Percentiles rank a stretch among this genome's conserved stretches.
These are phyloP conservation scores for Dichetophora obliterata DNA, from an alignment of 2,888 invertebrate species.

Conservation along the genomic window DNA sequence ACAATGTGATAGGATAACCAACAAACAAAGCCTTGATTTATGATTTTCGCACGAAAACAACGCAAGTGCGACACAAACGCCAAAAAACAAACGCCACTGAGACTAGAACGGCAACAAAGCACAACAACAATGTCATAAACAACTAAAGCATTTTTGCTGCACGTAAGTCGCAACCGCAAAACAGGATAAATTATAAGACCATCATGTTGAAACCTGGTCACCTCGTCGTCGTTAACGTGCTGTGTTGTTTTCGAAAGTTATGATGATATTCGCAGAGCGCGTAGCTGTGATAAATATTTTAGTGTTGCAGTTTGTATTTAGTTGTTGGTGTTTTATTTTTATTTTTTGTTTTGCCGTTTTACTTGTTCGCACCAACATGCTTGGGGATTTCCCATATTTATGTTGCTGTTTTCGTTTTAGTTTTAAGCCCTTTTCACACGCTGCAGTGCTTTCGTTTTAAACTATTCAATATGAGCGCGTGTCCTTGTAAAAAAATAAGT, in stretches of 20 bases:
- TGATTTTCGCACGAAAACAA: conserved; percentile 11
- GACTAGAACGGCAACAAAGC: neutral
- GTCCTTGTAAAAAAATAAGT: too few relatives aligned
- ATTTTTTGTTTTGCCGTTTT: too few relatives aligned
- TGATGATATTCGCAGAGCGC: neutral
- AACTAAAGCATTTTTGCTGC: neutral
- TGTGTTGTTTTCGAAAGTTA: neutral
- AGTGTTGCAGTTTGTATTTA: conserved; percentile 7
- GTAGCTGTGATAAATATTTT: conserved; percentile 23
- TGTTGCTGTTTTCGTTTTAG: neutral
- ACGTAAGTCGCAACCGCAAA: conserved; percentile 3
- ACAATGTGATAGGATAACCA: conserved; percentile 4
- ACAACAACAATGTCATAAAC: neutral
- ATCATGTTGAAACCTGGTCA: conserved; percentile 23
- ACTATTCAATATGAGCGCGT: too few relatives aligned
- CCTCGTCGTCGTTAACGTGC: neutral
- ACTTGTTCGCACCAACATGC: neutral
- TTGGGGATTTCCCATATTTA: neutral
- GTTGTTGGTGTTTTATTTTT: neutral
- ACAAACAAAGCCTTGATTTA: conserved; percentile 31
- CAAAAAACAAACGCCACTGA: neutral
- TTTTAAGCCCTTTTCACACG: neutral
- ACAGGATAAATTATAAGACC: conserved; percentile 20
- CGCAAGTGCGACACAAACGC: neutral
- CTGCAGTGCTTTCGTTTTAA: neutral